Evolutionary conservation across 2,888 invertebrate genomes (phyloP).

Genomic region (Dryomyza anilis): DNA sequence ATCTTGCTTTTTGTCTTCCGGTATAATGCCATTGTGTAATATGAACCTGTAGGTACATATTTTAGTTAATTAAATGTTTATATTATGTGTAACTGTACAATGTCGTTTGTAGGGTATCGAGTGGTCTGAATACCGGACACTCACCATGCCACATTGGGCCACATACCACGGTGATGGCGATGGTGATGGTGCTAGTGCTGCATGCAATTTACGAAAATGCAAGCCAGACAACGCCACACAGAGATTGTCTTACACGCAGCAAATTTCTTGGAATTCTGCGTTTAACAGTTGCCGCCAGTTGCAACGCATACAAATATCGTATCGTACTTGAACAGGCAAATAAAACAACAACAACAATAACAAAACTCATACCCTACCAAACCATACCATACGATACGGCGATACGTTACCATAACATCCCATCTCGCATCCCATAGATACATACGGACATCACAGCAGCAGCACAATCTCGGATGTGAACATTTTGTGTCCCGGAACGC

Average conservation of each 20-base stretch:
- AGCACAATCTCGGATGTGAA: constrained; percentile 19
- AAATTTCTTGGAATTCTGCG: constrained; percentile 23
- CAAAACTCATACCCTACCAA: not conserved
- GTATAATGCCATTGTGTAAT: too few relatives aligned
- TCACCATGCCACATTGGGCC: not conserved
- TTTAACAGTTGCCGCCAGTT: constrained; percentile 26
- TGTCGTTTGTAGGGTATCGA: not conserved
- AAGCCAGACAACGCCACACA: constrained; percentile 10
- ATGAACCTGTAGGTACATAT: too few relatives aligned
- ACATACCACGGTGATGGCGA: not conserved
- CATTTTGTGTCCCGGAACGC: constrained; percentile 17
- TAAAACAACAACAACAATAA: not conserved
- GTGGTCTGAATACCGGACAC: not conserved
- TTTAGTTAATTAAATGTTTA: too few relatives aligned
- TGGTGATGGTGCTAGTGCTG: too few relatives aligned
- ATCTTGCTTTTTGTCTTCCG: too few relatives aligned
- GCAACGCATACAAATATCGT: not conserved
- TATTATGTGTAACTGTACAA: too few relatives aligned
- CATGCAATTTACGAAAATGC: constrained; percentile 24
- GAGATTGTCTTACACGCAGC: constrained; percentile 25
- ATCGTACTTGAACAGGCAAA: not conserved
- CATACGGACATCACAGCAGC: not conserved
- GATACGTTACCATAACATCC: not conserved
- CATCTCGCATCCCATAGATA: not conserved
- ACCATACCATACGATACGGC: not conserved